A percentile compares a stretch with the other conserved stretches of the same genome.
These are phyloP conservation scores for Lepidocyrtinus sp. DNA, from an alignment of 2,888 invertebrate species.

Conservation along the genomic window DNA sequence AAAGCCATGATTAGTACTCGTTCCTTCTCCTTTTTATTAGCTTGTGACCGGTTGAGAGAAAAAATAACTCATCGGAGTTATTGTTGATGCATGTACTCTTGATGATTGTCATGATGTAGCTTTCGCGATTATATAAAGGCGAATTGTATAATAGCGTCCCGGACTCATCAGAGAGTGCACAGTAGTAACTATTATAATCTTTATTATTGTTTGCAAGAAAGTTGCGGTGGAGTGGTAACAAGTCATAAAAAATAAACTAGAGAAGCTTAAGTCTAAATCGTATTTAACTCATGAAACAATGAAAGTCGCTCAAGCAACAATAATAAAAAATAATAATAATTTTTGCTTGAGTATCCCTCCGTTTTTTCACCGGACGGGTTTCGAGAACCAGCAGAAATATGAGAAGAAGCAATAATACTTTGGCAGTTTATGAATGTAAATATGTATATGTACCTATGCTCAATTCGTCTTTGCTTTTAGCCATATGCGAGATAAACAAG, in stretches of 20 bases:
- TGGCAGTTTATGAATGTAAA: too few species aligned
- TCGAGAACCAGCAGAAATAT: slow-evolving; percentile 9
- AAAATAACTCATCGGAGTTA: not conserved
- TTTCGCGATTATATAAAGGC: slow-evolving; percentile 19
- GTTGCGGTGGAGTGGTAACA: slow-evolving; percentile 28
- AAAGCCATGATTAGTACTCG: slow-evolving; percentile 51
- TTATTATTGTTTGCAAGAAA: slow-evolving; percentile 5
- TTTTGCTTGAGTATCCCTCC: slow-evolving; percentile 1
- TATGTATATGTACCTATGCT: not conserved
- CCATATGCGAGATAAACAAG: too few species aligned
- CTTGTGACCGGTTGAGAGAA: slow-evolving; percentile 37
- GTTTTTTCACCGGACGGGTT: slow-evolving; percentile 14
- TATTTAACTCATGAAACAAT: not conserved
- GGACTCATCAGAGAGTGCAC: not conserved
- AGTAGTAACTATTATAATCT: slow-evolving; percentile 3
- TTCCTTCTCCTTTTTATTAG: slow-evolving; percentile 12
- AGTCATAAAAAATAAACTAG: slow-evolving; percentile 35
- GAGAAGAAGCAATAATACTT: slow-evolving; percentile 3
- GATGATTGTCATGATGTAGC: slow-evolving; percentile 27
- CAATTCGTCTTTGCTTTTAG: too few species aligned
- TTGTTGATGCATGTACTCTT: slow-evolving; percentile 5
- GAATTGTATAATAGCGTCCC: slow-evolving; percentile 11
- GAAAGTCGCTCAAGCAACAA: slow-evolving; percentile 10
- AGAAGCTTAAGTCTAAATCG: not conserved
- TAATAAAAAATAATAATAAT: slow-evolving; percentile 5